These are phyloP conservation scores for Condylura cristata DNA, from an alignment of 2,113 vertebrate genomes.

Conservation along the genomic window DNA sequence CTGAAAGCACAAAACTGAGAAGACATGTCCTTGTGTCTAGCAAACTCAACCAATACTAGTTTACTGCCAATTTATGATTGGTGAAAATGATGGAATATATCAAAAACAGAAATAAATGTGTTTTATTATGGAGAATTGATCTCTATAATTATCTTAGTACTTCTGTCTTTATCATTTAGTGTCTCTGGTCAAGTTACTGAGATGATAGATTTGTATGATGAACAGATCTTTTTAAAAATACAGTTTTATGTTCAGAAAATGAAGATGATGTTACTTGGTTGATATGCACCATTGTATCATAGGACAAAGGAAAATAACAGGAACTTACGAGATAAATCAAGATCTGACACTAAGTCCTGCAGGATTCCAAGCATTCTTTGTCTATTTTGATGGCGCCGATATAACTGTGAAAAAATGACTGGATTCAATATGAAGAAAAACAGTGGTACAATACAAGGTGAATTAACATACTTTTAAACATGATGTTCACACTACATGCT, in stretches of 20 bases:
- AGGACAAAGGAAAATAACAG: background rate
- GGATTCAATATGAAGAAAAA: background rate
- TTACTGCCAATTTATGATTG: background rate
- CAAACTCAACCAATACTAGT: background rate
- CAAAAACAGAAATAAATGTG: background rate
- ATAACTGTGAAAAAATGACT: background rate
- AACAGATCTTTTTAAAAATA: background rate
- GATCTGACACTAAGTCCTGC: background rate
- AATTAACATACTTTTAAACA: background rate
- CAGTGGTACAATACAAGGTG: background rate
- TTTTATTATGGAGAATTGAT: background rate
- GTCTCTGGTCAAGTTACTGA: background rate
- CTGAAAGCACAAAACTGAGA: background rate
- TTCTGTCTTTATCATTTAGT: background rate
- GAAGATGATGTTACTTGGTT: slow-evolving; percentile 9
- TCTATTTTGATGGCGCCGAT: background rate
- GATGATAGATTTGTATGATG: background rate
- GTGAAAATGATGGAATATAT: background rate
- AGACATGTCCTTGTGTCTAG: background rate
- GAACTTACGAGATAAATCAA: background rate
- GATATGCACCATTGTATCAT: background rate
- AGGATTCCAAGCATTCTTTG: background rate
- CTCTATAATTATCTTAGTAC: background rate
- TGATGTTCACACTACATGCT: background rate
- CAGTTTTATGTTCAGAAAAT: slow-evolving; percentile 23